Percentiles rank a stretch among this genome's conserved stretches.
Evolutionary conservation across 2,113 vertebrate species (phyloP).

Genomic region (Gallinago jamesoni): DNA sequence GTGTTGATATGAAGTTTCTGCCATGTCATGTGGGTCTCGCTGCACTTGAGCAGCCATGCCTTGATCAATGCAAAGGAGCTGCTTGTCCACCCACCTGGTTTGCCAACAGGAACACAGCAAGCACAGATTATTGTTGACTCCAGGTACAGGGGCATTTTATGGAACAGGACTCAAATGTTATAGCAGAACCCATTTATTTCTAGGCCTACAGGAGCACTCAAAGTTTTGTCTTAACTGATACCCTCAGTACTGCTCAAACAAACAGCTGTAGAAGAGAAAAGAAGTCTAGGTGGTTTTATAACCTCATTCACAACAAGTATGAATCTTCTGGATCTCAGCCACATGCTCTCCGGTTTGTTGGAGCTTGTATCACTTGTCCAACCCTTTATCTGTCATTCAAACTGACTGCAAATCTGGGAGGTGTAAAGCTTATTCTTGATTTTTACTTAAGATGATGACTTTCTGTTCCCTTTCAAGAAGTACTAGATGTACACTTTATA

Average conservation of each 20-base stretch:
- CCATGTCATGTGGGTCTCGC: not conserved
- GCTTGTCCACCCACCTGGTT: accelerated
- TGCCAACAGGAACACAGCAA: not conserved
- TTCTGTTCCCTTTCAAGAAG: not conserved
- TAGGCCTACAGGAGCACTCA: not conserved
- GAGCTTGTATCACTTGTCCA: not conserved
- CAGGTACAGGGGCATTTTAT: not conserved
- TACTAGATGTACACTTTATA: not conserved
- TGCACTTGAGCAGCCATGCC: not conserved
- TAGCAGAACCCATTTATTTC: not conserved
- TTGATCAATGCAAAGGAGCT: not conserved
- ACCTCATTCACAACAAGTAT: not conserved
- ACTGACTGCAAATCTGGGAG: not conserved
- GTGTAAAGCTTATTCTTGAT: not conserved
- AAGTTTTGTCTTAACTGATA: not conserved
- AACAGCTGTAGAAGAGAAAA: not conserved
- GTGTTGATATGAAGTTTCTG: not conserved
- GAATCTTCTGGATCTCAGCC: not conserved
- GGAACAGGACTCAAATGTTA: accelerated
- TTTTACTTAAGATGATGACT: not conserved
- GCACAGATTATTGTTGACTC: not conserved
- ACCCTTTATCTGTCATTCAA: not conserved
- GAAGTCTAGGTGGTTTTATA: not conserved
- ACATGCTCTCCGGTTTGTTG: not conserved
- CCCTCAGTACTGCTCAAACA: not conserved